phyloP scores from a whole-genome alignment of 2,113 vertebrate genomes.

The Miniopterus natalensis region DNA sequence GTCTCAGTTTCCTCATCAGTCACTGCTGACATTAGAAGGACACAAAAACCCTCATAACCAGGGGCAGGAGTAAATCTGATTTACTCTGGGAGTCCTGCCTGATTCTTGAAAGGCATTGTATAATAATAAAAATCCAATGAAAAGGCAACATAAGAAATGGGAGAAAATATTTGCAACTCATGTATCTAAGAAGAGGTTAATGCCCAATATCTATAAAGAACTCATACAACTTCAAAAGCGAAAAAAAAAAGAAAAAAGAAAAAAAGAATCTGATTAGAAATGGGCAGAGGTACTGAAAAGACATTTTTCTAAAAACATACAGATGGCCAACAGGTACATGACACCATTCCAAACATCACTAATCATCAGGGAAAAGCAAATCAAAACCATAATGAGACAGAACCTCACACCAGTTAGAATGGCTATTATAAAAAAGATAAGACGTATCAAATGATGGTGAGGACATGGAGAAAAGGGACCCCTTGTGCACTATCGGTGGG shows the following conservation, averaged over 20 bases:
- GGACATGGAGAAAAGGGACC: neutral
- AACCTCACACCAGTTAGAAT: neutral
- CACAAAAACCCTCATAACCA: neutral
- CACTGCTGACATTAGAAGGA: neutral
- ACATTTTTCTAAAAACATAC: neutral
- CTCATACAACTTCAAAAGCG: neutral
- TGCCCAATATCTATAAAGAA: neutral
- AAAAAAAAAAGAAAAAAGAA: neutral
- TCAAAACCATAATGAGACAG: neutral
- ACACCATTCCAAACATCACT: neutral
- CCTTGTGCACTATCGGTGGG: neutral
- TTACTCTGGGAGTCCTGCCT: neutral
- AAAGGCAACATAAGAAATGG: neutral
- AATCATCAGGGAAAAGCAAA: neutral
- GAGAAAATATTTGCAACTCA: neutral
- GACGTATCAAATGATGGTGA: neutral
- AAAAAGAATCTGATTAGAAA: neutral
- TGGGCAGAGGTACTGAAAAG: neutral
- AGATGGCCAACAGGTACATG: neutral
- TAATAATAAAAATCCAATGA: neutral
- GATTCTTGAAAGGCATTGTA: neutral
- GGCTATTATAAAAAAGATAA: neutral
- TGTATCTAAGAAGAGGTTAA: neutral
- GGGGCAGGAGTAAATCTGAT: neutral
- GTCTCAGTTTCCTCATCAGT: neutral